Conservation (phyloP, 2,797 vertebrate species). For the Acridotheres tristis region DNA sequence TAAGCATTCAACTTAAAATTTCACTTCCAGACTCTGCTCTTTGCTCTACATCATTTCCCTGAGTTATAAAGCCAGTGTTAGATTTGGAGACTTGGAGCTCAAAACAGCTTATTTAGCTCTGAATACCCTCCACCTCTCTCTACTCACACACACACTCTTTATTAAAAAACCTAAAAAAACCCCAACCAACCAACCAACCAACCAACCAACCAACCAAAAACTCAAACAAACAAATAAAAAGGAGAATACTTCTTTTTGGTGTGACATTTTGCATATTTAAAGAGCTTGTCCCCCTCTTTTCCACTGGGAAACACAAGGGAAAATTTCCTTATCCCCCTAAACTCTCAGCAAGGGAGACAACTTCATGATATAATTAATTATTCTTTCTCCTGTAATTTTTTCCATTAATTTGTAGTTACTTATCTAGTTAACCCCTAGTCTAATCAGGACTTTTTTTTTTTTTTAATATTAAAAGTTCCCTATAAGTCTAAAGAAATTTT, state of each 20-base stretch:
- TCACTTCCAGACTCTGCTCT: background rate
- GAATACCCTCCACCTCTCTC: background rate
- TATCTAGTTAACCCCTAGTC: background rate
- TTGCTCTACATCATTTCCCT: background rate
- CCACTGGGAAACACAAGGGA: background rate
- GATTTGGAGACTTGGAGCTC: background rate
- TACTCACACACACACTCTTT: background rate
- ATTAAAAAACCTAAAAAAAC: background rate
- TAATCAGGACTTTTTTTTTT: background rate
- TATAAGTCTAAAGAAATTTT: background rate
- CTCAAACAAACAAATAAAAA: no score
- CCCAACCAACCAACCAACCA: background rate
- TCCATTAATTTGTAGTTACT: background rate
- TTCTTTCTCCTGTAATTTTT: background rate
- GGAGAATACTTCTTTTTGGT: background rate
- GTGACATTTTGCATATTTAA: background rate
- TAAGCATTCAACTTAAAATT: background rate
- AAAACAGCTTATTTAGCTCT: background rate
- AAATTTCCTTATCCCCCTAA: background rate
- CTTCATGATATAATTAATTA: background rate
- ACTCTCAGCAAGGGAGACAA: background rate
- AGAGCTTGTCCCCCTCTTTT: background rate
- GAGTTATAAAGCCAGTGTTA: background rate
- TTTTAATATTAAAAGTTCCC: background rate
- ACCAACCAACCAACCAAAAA: background rate